Conservation (phyloP, 2,797 vertebrate genomes). For the Diglossa cyanea region DNA sequence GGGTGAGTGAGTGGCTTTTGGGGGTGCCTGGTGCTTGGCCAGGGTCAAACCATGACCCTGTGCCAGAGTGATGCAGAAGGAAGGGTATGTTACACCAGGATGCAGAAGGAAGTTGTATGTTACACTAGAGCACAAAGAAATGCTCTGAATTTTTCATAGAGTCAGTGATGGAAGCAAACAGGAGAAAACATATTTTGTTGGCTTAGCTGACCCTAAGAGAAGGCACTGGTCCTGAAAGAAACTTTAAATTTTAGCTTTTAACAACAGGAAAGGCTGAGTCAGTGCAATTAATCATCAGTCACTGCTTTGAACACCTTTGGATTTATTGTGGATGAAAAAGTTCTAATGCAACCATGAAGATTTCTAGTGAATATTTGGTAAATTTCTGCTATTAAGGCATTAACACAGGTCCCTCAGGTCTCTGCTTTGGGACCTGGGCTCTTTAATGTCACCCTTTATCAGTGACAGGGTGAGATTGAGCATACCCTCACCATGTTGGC, state of each 20-base stretch:
- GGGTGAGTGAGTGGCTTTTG: not conserved
- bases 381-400: not conserved
- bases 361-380: not conserved
- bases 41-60: not conserved
- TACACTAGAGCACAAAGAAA: not conserved
- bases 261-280: not conserved
- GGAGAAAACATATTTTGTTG: not conserved
- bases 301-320: not conserved
- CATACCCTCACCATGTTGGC: accelerated
- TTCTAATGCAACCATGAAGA: not conserved
- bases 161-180: not conserved
- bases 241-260: not conserved
- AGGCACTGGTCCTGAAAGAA: not conserved
- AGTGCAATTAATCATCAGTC: not conserved
- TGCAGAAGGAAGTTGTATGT: not conserved
- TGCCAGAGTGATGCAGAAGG: not conserved
- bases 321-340: not conserved
- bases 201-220: not conserved
- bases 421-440: not conserved
- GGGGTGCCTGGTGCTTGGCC: not conserved
- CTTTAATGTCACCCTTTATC: not conserved
- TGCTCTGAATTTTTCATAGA: not conserved
- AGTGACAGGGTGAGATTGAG: not conserved
- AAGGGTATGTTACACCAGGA: not conserved
- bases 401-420: not conserved